Evolutionary conservation across 2,888 invertebrate species (phyloP), one percentile per base, ranked within the genome.

Genomic region (Brenthis daphne): DNA sequence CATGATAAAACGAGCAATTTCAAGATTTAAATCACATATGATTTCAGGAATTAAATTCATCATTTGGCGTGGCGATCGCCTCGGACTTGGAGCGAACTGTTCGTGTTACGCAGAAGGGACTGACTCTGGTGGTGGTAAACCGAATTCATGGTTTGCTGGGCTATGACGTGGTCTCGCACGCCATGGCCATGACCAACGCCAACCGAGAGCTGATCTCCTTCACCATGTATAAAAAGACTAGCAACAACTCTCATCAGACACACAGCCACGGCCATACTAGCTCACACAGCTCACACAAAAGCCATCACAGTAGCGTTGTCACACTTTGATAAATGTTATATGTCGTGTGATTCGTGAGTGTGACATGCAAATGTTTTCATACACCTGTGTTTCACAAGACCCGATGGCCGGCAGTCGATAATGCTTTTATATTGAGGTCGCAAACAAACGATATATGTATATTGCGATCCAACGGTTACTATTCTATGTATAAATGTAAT

Each of bases 131-230:
- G 12, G 85, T 92, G 4, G 92, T 93, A 50, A 93, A 93, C 79
- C 82, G 91, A 6, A 81, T 93, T 2, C 93, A 93, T 77, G 89
- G 84, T 2, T 76, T 92, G n/a, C 83, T 92, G 54, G 93, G 93
- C 0, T 93, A 91, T 77, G 92, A 93, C 77, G 92, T 93, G 13
- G 84, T 91, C 1, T 92, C 92, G 0, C 93, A 93, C 77, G 84
- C 93, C 4, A 93, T 93, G 93, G 88, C 92, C 1, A 92, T 93
- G 89, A 92, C 92, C 24, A 92, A 91, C 74, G 87, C 90, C 14
- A 93, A 93, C 77, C 82, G 92, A 3, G 93, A 93, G 77, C 83
- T 92, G 51, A 80, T 92, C 58, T 92, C 93, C 20, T 93, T 92
- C 82, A 89, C 90, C 13, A 83, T 93, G 88, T 93, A 92, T 76